Conservation (phyloP, 2,113 vertebrate species). For the western clawed frog (Xenopus tropicalis) region UCB_Xtro_10.0 CM004450.2:22454501-22455000, state of each 20-base stretch:
- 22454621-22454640: neutral
- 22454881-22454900: no score
- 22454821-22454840: no score
- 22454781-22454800: neutral
- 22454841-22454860: neutral
- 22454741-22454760: neutral
- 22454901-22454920: slow-evolving; percentile 1
- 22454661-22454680: neutral
- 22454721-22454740: slow-evolving; percentile 15
- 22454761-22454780: neutral
- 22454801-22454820: neutral
- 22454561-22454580: neutral
- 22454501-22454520: neutral
- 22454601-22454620: no score
- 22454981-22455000: slow-evolving; percentile 15
- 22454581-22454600: no score
- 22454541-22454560: slow-evolving; percentile 13
- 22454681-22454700: neutral
- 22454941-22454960: slow-evolving; percentile 12
- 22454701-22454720: slow-evolving; percentile 1
- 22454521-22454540: slow-evolving; percentile 2
- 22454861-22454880: no score
- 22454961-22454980: slow-evolving; percentile 24
- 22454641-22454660: neutral
- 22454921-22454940: slow-evolving; percentile 4